phyloP scores from a whole-genome alignment of 2,113 vertebrate species.

The Rissa tridactyla region DNA sequence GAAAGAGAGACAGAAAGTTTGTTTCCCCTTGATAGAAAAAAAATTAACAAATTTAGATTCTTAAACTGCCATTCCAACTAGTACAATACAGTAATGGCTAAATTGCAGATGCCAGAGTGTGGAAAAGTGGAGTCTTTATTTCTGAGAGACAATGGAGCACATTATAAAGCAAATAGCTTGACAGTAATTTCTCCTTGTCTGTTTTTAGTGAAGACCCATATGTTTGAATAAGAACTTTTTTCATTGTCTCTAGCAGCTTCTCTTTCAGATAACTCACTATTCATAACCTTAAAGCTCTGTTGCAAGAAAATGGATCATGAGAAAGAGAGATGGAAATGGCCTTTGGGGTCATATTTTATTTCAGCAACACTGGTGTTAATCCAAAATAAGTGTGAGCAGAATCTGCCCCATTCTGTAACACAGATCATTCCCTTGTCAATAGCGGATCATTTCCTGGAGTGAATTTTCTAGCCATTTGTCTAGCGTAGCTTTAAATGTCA shows the following conservation, averaged over 20 bases:
- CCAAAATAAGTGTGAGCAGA: not conserved
- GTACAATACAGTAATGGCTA: constrained; percentile 29
- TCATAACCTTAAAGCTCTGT: not conserved
- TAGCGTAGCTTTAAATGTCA: not conserved
- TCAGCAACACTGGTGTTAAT: not conserved
- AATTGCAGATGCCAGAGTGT: not conserved
- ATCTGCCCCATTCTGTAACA: not conserved
- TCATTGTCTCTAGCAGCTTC: constrained; percentile 14
- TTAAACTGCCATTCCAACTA: constrained; percentile 13
- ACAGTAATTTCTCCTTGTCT: constrained; percentile 52
- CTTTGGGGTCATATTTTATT: not conserved
- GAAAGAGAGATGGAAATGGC: not conserved
- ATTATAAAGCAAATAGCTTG: constrained; percentile 46
- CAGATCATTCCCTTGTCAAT: not conserved
- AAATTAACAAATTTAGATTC: not conserved
- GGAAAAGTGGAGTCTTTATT: constrained; percentile 44
- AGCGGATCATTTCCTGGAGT: not conserved
- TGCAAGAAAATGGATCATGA: not conserved
- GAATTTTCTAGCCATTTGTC: not conserved
- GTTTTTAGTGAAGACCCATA: constrained; percentile 10
- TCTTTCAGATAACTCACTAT: not conserved
- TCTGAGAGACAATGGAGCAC: constrained; percentile 42
- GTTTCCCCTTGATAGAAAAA: not conserved
- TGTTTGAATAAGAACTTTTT: constrained; percentile 37
- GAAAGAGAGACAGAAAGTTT: not conserved